Base-by-base conservation (phyloP, 2,113 vertebrate genomes). In the Ophthalmolycus amberensis region DNA sequence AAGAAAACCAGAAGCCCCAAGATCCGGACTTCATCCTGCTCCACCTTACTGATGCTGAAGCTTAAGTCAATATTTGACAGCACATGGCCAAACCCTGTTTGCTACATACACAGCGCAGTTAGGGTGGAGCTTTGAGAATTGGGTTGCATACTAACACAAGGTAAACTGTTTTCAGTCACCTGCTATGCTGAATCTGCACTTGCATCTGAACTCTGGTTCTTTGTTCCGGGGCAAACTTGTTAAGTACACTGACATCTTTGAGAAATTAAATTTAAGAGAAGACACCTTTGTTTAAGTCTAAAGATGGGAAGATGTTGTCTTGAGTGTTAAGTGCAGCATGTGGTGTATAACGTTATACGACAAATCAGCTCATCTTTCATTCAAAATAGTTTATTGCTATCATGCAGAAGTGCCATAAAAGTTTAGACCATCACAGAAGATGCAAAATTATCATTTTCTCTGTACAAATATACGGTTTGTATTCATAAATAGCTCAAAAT, bases 361-460 rank as follows among this genome's bases (percentile, higher is more conserved):
- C 59, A 68, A 77, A 89, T 2, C 0, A 52, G 5, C 50, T 12
- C 2, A n/a, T 27, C 9, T 77, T 92, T 95, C 90, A 88, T 95
- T 95, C 94, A 94, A 95, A 95, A 95, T 93, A 90, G 78, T 95
- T 96, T 96, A 96, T 96, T 96, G 95, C 95, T 93, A 87, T 94
- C 95, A 96, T 96, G 95, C 95, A 96, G 90, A 88, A 95, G 92
- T 94, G 94, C 94, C 93, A 93, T 93, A 94, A 95, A 95, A 94
- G 91, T 94, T 71, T 86, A 88, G 89, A 94, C 92, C 89, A 92
- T 92, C 89, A 95, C 93, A 94, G 92, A 89, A 94, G 92, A 95
- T 95, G 94, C 94, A 95, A 95, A 95, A 95, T 86, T 79, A 54
- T 87, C 40, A 32, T 88, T 92, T 91, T 86, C 69, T 87, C 83